Base-by-base conservation (phyloP, 2,888 invertebrate genomes). In the Calameuta filiformis region DNA sequence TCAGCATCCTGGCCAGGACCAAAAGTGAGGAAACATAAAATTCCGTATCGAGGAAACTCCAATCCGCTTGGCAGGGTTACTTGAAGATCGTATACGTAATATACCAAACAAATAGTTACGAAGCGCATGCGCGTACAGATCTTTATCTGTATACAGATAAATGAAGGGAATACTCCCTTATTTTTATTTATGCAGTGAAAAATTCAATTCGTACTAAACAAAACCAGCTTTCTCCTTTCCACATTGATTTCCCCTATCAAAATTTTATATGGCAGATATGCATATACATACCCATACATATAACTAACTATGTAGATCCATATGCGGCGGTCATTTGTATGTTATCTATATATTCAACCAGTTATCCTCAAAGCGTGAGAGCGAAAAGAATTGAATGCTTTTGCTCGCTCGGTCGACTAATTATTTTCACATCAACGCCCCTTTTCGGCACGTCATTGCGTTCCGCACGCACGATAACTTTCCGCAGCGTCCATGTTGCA, bases 351-450 rank as follows among this genome's bases (percentile, higher is more conserved):
- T 56, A 56, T 23, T 56, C 23, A 56, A 23, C 56, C 15, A 56
- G 23, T 56, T 56, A 56, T 56, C 23, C 56, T 56, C 23, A 56
- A 56, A 23, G 23, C 56, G 56, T 23, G 56, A 56, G 56, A 56
- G 23, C 56, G 56, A 56, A 56, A 56, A 56, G 23, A 56, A 56
- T 23, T 56, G 56, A 56, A 9, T 23, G 56, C 23, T 56, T 56
- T 56, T 23, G 56, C 31, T 68, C 73, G 40, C 33, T 73, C 68
- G 35, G 56, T 15, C 79, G 83, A 85, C 87, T 88, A 89, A 89
- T 89, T 86, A 87, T 88, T 89, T 89, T 88, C 88, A 86, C 88
- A 87, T 89, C 88, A 86, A 84, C 84, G 81, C 77, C 79, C 81
- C 81, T 73, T 73, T 73, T 74, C 81, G 79, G 82, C 85, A 80